Evolutionary conservation across 2,113 vertebrate genomes (phyloP).

Genomic region (Channa maculata): DNA sequence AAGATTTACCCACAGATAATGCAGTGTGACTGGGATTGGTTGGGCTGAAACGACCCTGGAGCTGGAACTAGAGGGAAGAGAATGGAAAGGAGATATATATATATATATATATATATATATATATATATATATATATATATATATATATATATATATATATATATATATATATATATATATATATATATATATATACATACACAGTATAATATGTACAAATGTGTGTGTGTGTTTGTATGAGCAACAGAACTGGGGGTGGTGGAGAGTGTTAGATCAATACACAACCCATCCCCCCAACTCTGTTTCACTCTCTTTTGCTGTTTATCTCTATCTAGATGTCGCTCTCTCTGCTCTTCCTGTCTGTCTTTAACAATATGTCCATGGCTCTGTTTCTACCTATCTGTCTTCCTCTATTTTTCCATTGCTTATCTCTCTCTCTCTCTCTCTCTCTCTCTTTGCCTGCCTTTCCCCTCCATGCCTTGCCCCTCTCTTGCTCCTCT

Average conservation of each 20-base stretch:
- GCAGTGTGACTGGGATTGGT: slow-evolving; percentile 81
- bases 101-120: slow-evolving; percentile 21
- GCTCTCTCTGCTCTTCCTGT: slow-evolving; percentile 62
- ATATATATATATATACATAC: slow-evolving; percentile 7
- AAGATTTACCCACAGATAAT: slow-evolving; percentile 93
- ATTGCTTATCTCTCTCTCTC: slow-evolving; percentile 38
- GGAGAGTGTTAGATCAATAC: slow-evolving; percentile 73
- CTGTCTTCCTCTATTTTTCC: slow-evolving; percentile 55
- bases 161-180: slow-evolving; percentile 41
- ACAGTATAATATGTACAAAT: neutral
- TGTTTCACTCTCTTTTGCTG: slow-evolving; percentile 58
- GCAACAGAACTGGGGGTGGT: slow-evolving; percentile 63
- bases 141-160: no score
- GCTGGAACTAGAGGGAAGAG: slow-evolving; percentile 52
- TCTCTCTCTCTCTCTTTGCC: slow-evolving; percentile 22
- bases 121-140: no score
- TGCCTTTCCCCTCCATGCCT: slow-evolving; percentile 39
- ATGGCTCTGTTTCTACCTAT: slow-evolving; percentile 74
- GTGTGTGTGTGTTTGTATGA: slow-evolving; percentile 24
- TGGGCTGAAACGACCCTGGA: slow-evolving; percentile 77
- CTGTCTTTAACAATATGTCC: slow-evolving; percentile 70
- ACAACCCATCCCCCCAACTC: slow-evolving; percentile 63
- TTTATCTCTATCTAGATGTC: slow-evolving; percentile 73
- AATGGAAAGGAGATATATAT: slow-evolving; percentile 35
- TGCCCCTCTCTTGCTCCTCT: slow-evolving; percentile 53